Evolutionary conservation across 2,888 invertebrate species (phyloP), one percentile per base, ranked within the genome.

Genomic region (Ctena decussata): DNA sequence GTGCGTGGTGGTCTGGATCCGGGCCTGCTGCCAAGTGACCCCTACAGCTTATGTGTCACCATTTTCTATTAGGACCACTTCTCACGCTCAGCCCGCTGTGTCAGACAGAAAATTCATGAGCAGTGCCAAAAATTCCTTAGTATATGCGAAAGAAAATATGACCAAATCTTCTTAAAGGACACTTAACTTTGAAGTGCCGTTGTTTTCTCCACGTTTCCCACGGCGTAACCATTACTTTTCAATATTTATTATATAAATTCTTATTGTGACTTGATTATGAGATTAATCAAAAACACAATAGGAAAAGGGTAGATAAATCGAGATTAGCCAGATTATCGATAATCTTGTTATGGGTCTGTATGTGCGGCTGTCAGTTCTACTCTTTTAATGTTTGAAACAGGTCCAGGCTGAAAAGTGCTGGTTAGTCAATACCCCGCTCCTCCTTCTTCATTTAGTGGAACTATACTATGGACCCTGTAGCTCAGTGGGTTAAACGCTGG

Each of bases 231-330:
- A 65, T 65, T 65, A 65, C 65, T 11, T 65, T 65, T 65, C 65
- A 65, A 65, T 65, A 65, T 65, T 65, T 65, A 18, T 12, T n/a
- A 21, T 32, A 18, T 65, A 8, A 82, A 82, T 77, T 79, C 85
- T 41, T n/a, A 53, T 69, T 69, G 77, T 82, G 84, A 75, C 87
- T 77, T 65, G 30, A 80, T 80, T 84, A 87, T 87, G 80, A 69
- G 87, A 87, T 87, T 87, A 87, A 82, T 82, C 76, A 84, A 84
- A 65, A 21, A 35, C 21, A 65, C 65, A 65, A 65, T 65, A 35
- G 21, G 32, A 32, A 65, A 65, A 21, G 65, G 65, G 65, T 15
- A 65, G 65, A 65, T 65, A 65, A 65, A 11, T 65, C 65, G 21
- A 35, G 65, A 65, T 65, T 65, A 65, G 65, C 35, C 35, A 18